Evolutionary conservation across 2,888 invertebrate genomes (phyloP).

Genomic region (Noctua fimbriata): DNA sequence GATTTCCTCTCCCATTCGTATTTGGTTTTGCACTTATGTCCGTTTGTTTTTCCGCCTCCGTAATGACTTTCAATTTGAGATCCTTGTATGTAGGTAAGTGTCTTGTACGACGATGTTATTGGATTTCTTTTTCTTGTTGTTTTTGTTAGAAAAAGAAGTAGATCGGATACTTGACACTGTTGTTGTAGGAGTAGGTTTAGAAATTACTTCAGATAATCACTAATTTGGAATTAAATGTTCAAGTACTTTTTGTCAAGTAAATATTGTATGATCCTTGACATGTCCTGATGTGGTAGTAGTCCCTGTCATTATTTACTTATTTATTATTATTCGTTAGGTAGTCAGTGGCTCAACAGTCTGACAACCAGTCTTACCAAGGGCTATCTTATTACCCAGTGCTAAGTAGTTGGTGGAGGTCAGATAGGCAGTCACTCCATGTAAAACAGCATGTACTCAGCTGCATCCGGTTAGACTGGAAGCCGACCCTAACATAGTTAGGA

Average conservation of each 20-base stretch:
- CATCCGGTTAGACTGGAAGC: background rate
- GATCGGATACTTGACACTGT: constrained; percentile 25
- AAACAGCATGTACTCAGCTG: background rate
- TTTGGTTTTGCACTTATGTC: constrained; percentile 63
- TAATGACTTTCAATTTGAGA: constrained; percentile 60
- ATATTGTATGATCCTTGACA: background rate
- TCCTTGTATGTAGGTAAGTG: constrained; percentile 51
- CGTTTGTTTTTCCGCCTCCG: constrained; percentile 57
- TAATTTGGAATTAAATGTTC: background rate
- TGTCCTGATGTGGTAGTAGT: background rate
- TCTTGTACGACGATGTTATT: constrained; percentile 38
- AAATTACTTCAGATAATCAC: constrained; percentile 17
- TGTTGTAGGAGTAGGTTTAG: background rate
- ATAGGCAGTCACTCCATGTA: background rate
- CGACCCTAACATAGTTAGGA: background rate
- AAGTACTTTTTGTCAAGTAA: background rate
- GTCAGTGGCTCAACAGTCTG: background rate
- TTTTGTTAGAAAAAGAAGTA: constrained; percentile 13
- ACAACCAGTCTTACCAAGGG: background rate
- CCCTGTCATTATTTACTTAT: background rate
- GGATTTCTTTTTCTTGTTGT: constrained; percentile 31
- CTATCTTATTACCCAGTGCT: background rate
- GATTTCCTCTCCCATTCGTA: constrained; percentile 44
- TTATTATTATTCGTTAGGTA: background rate
- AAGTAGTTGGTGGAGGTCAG: background rate